Percentiles rank a stretch among this genome's conserved stretches.
phyloP scores from a whole-genome alignment of 1,140 invertebrate species.

The Drosophila bocqueti region DNA sequence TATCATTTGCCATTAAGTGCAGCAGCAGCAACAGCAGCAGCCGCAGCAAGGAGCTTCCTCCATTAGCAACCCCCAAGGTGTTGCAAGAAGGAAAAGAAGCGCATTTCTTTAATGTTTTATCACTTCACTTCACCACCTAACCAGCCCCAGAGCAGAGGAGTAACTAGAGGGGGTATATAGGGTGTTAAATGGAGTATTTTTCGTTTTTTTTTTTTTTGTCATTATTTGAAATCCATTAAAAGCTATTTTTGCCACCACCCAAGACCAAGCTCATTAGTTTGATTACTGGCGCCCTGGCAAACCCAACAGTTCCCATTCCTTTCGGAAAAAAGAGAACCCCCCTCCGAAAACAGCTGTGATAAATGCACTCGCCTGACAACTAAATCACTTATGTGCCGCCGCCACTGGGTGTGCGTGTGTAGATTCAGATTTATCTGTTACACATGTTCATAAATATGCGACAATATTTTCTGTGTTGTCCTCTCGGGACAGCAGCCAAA shows the following conservation, averaged over 20 bases:
- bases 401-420: conserved; percentile 11
- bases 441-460: conserved; percentile 84
- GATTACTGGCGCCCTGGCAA: conserved; percentile 59
- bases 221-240: conserved; percentile 78
- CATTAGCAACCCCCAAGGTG: conserved; percentile 79
- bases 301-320: too few relatives aligned
- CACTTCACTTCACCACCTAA: too few relatives aligned
- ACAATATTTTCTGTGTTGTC: conserved; percentile 73
- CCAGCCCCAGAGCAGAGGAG: background rate
- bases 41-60: conserved; percentile 37
- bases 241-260: conserved; percentile 70
- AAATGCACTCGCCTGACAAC: conserved; percentile 81
- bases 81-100: conserved; percentile 16
- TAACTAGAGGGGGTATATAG: background rate
- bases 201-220: background rate
- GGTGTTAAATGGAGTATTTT: conserved; percentile 2
- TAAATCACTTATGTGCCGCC: conserved; percentile 71
- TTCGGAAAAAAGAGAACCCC: background rate
- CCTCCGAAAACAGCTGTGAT: conserved; percentile 61
- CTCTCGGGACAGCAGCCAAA: conserved; percentile 39
- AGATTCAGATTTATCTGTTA: conserved; percentile 78
- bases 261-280: conserved; percentile 64
- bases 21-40: conserved; percentile 26
- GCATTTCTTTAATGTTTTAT: conserved; percentile 58
- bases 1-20: conserved; percentile 82